Base-by-base conservation (phyloP, 1,140 invertebrate genomes). In the Drosophila aff. region DNA sequence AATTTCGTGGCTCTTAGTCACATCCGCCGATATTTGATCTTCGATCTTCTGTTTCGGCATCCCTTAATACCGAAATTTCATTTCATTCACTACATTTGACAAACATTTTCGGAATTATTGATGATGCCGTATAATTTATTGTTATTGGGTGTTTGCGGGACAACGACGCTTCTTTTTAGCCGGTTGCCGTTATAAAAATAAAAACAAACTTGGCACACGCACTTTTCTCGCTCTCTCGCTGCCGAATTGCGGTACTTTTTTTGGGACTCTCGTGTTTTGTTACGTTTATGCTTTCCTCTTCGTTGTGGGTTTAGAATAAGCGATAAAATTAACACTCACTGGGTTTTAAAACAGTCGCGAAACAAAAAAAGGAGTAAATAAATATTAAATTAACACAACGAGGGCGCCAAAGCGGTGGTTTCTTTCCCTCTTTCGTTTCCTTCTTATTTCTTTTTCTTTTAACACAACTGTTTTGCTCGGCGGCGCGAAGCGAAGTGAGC, bases 161-260 rank as follows among this genome's bases (percentile, higher is more conserved):
- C 61, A 21, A 18, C 61, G 66, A 40, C 33, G 66, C 38, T 31
- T 36, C 31, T 18, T 18, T 71, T 73, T 73, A 50, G 71, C 68
- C 68, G 68, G 68, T 73, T 73, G 46, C 71, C 68, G 71, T 74
- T 74, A 61, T 74, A 74, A 74, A 74, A 73, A 74, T 74, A 74
- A 74, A 74, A 73, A 74, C 68, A 73, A 73, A 73, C 71, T 74
- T 74, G 71, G 71, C 71, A 74, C 71, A 73, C 71, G 71, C 67
- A 74, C 71, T 73, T 73, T 73, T 59, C 53, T 41, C 38, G 64
- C 58, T 66, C 47, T 63, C 38, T 41, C 46, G 18, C 18, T 26
- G 41, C 23, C 10, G 31, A 67, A 23, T 58, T 50, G 40, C 43
- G 15, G 28, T 21, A 41, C n/a, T 66, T 66, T 46, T 40, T n/a